These are phyloP conservation scores for Erebia palarica DNA, from an alignment of 2,888 invertebrate species.

Conservation along the genomic window DNA sequence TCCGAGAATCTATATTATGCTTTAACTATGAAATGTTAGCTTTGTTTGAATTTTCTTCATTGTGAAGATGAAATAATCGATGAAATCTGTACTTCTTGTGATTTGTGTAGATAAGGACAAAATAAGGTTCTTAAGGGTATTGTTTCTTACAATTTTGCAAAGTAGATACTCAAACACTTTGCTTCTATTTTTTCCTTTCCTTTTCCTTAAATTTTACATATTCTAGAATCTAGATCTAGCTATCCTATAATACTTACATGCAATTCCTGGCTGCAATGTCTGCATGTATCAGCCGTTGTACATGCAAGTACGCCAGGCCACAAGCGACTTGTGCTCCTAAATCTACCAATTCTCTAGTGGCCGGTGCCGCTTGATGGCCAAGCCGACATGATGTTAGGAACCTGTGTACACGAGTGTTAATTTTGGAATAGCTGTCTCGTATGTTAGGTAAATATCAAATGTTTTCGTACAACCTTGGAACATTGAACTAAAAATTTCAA, in stretches of 20 bases:
- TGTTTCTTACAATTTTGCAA: too few relatives aligned
- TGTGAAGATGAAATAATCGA: background rate
- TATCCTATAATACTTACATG: slow-evolving; percentile 85
- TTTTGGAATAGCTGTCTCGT: background rate
- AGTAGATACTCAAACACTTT: background rate
- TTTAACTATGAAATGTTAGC: background rate
- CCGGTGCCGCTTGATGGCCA: slow-evolving; percentile 76
- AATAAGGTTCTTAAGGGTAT: background rate
- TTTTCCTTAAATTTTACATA: too few relatives aligned
- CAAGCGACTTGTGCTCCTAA: slow-evolving; percentile 93
- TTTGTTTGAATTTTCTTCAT: background rate
- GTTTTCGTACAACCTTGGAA: too few relatives aligned
- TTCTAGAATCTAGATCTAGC: background rate
- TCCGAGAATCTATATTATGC: too few relatives aligned
- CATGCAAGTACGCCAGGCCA: slow-evolving; percentile 94
- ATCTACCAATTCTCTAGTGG: slow-evolving; percentile 91
- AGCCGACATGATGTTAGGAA: slow-evolving; percentile 76
- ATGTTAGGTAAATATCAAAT: too few relatives aligned
- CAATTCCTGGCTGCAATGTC: slow-evolving; percentile 96
- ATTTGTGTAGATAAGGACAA: background rate
- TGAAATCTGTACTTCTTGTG: background rate
- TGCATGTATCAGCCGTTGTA: slow-evolving; percentile 92
- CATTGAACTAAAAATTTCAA: too few relatives aligned
- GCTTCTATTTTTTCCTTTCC: too few relatives aligned
- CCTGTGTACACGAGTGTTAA: slow-evolving; percentile 48